Evolutionary conservation across 1,140 invertebrate genomes (phyloP), one percentile per base, ranked within the genome.

Genomic region (Theocolax elegans): DNA sequence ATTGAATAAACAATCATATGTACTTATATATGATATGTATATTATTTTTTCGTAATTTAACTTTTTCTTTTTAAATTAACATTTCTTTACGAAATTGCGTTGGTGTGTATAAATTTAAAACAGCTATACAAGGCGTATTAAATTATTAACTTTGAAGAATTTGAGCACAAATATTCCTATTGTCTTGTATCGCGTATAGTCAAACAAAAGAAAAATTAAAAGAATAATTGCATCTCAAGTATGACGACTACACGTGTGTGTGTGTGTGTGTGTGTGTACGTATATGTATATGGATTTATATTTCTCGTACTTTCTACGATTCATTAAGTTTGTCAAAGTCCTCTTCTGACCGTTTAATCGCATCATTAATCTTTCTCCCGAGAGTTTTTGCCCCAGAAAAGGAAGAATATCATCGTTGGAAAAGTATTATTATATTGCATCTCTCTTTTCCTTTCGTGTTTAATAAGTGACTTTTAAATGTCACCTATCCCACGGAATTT

Each of bases 261-360:
- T 38, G 12, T 12, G 12, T 38, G 12, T 38, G 35, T 12, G 35
- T 38, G 35, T 38, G 35, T 38, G 35, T 38, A 38, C 35, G 35
- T 38, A 12, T 38, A 12, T 12, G 35, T 38, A 38, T 12, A 12
- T 12, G 35, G 35, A 38, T 6, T 38, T 6, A 46, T n/a, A 15
- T 29, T 31, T 49, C 21, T 12, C 27, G 25, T 42, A 48, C 44
- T 62, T 62, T 62, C 59, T 46, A 60, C 58, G 15, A 62, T 49
- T 48, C 42, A 49, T 35, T 15, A 46, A 44, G 42, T 46, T 63
- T 49, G 60, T 49, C 44, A 63, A 35, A 35, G 46, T 48, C 3
- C 19, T 3, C 23, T 25, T 23, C 3, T n/a, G 40, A 31, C 0
- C 15, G 25, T 17, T 62, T 62, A 62, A 63, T 63, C 44, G 29